Conservation (phyloP, 1,140 invertebrate genomes). For the Drosophila nebulosa region DNA sequence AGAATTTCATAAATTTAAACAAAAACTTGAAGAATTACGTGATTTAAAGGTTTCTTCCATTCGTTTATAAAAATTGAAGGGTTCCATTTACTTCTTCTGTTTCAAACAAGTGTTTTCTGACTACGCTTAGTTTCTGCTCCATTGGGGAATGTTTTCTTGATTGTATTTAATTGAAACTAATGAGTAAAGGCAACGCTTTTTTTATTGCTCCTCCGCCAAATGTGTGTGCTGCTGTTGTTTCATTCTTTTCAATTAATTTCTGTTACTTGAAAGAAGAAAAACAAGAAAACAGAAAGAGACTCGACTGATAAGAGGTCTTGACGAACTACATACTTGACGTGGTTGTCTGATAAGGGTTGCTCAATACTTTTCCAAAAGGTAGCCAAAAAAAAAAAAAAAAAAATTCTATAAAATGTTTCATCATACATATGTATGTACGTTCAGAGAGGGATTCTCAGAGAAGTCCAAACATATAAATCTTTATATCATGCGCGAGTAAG, state of each 20-base stretch:
- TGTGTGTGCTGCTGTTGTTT: constrained; percentile 22
- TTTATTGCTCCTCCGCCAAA: constrained; percentile 38
- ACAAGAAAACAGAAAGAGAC: background rate
- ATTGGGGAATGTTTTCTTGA: constrained; percentile 48
- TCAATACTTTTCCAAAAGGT: constrained; percentile 16
- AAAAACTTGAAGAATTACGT: too few species aligned
- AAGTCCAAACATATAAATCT: constrained; percentile 74
- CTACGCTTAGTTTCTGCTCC: constrained; percentile 12
- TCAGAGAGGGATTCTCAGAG: background rate
- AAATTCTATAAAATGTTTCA: constrained; percentile 34
- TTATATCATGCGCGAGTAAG: constrained; percentile 47
- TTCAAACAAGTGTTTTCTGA: background rate
- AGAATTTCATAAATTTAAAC: too few species aligned
- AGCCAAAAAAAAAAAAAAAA: background rate
- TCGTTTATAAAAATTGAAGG: too few species aligned
- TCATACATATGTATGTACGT: constrained; percentile 3
- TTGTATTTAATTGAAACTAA: constrained; percentile 80
- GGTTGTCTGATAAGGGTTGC: constrained; percentile 36
- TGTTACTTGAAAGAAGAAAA: constrained; percentile 19
- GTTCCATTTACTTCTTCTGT: background rate
- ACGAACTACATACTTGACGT: constrained; percentile 8
- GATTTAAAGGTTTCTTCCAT: too few species aligned
- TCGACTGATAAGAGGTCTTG: constrained; percentile 29
- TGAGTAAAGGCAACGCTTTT: constrained; percentile 56
- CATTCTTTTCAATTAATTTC: constrained; percentile 57